Evolutionary conservation across 2,113 vertebrate species (phyloP).

Genomic region (Phycodurus eques): DNA sequence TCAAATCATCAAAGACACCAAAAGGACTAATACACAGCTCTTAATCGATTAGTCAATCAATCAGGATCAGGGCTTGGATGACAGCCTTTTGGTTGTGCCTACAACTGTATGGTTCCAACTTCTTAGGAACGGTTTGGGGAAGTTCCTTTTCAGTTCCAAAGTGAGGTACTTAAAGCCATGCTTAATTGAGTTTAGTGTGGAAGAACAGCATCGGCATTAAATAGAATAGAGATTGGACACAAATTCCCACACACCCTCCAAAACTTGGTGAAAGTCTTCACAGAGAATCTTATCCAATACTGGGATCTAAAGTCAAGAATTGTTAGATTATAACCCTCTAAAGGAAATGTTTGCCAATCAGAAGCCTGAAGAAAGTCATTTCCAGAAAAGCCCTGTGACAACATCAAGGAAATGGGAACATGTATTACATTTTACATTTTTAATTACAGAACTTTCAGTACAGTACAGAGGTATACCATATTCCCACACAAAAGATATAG

Average conservation of each 20-base stretch:
- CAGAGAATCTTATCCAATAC: neutral
- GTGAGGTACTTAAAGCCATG: neutral
- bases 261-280: neutral
- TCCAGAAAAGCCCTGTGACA: no score
- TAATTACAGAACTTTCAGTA: no score
- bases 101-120: neutral
- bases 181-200: neutral
- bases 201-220: neutral
- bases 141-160: constrained; percentile 2
- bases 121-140: neutral
- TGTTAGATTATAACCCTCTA: no score
- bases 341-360: no score
- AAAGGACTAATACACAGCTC: neutral
- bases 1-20: neutral
- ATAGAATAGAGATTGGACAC: neutral
- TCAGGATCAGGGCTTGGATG: neutral
- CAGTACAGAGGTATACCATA: no score
- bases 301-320: no score
- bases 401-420: no score
- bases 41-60: constrained; percentile 1
- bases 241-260: neutral
- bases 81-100: neutral
- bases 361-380: no score
- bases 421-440: no score
- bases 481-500: no score